phyloP scores from a whole-genome alignment of 2,113 vertebrate genomes.

The Protobothrops flavoviridis region DNA sequence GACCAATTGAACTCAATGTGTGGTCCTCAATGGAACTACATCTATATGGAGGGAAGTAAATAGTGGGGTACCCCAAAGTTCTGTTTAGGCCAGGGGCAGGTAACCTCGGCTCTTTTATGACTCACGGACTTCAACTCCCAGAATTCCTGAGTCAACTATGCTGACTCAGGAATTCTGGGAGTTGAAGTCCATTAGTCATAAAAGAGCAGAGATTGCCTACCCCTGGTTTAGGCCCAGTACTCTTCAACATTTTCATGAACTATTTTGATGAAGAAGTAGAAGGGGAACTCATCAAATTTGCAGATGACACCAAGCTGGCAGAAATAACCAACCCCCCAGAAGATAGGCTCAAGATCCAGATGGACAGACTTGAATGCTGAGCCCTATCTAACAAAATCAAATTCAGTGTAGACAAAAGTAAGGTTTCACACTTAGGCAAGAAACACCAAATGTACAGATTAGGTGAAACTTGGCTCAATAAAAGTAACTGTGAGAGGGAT shows the following conservation, averaged over 20 bases:
- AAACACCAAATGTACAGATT: not conserved
- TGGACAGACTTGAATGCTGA: not conserved
- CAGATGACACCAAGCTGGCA: not conserved
- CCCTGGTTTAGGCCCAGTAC: not conserved
- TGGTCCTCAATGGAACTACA: not conserved
- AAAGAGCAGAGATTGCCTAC: no score
- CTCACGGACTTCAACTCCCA: no score
- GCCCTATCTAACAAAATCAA: not conserved
- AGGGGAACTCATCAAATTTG: not conserved
- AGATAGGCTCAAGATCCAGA: not conserved
- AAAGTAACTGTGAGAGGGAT: not conserved
- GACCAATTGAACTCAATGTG: not conserved
- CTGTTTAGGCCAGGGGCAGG: not conserved
- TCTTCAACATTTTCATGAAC: not conserved
- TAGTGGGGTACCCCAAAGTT: not conserved
- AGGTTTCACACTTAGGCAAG: not conserved
- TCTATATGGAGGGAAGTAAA: not conserved
- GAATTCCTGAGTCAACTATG: no score
- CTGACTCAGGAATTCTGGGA: no score
- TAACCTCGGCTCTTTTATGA: no score
- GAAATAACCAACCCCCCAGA: not conserved
- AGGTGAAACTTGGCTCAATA: not conserved
- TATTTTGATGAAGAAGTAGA: not conserved
- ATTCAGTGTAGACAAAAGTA: not conserved
- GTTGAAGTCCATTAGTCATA: no score